A percentile compares a stretch with the other conserved stretches of the same genome.
Evolutionary conservation across 1,140 invertebrate genomes (phyloP).

Genomic region (Cherax destructor): DNA sequence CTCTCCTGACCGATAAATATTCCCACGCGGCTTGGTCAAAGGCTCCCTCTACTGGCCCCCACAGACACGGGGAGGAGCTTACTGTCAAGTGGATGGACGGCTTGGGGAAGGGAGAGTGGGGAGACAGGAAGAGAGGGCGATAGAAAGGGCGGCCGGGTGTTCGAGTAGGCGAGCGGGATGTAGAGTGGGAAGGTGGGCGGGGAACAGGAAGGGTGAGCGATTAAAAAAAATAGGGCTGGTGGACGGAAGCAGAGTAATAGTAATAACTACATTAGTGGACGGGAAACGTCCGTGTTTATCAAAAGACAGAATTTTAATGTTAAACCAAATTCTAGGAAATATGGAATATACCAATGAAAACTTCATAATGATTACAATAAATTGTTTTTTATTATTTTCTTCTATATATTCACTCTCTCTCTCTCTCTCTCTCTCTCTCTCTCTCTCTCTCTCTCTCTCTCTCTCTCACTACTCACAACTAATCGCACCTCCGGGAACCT

Average conservation of each 20-base stretch:
- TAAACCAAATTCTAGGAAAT: no score
- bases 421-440: conserved; percentile 1
- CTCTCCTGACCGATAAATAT: not conserved
- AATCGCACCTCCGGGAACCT: not conserved
- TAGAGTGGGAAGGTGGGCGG: no score
- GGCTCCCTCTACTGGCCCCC: not conserved
- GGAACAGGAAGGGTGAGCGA: no score
- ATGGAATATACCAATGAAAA: no score
- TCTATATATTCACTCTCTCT: not conserved
- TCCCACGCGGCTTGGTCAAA: not conserved
- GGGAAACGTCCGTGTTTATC: no score
- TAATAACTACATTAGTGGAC: no score
- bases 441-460: conserved; percentile 6
- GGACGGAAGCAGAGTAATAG: no score
- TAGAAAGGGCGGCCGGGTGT: not conserved
- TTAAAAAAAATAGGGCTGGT: no score
- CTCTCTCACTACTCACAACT: not conserved
- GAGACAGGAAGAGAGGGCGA: not conserved
- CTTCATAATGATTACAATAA: no score
- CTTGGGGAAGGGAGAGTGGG: not conserved
- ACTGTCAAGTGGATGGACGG: not conserved
- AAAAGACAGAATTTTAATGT: no score
- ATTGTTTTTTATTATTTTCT: no score
- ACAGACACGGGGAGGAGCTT: not conserved
- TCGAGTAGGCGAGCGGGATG: not conserved